Conservation (phyloP, 1,140 invertebrate genomes). For the Antheraea pernyi region DNA sequence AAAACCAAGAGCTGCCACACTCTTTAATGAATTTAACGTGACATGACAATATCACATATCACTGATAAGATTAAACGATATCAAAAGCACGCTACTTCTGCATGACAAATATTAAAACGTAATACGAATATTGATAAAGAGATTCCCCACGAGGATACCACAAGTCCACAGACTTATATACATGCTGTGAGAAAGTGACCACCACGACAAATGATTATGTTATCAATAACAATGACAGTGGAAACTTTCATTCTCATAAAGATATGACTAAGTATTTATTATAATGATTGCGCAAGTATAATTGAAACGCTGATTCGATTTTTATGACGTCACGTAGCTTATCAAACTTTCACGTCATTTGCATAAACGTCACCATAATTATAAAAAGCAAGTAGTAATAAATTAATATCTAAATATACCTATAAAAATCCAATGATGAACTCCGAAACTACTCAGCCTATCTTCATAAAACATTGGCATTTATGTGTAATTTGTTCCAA, state of each 20-base stretch:
- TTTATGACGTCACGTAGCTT: too few relatives aligned
- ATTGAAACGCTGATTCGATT: too few relatives aligned
- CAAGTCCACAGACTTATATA: neutral
- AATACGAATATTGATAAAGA: neutral
- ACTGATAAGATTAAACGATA: neutral
- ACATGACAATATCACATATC: neutral
- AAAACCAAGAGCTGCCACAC: neutral
- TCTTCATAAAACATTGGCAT: too few relatives aligned
- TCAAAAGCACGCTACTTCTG: neutral
- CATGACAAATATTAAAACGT: neutral
- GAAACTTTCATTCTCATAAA: neutral
- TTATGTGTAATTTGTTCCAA: too few relatives aligned
- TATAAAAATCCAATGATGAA: too few relatives aligned
- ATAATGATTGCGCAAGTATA: too few relatives aligned
- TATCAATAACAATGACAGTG: neutral
- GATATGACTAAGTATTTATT: too few relatives aligned
- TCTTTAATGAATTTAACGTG: neutral
- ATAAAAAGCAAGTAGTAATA: too few relatives aligned
- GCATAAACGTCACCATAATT: too few relatives aligned
- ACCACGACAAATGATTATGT: neutral
- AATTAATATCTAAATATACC: too few relatives aligned
- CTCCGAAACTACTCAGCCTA: too few relatives aligned
- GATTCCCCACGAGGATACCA: slow-evolving; percentile 10
- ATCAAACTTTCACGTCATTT: too few relatives aligned
- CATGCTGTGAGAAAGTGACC: neutral